phyloP scores from a whole-genome alignment of 92 coral and sea anemone species.

The Palythoa caribaeorum region DNA sequence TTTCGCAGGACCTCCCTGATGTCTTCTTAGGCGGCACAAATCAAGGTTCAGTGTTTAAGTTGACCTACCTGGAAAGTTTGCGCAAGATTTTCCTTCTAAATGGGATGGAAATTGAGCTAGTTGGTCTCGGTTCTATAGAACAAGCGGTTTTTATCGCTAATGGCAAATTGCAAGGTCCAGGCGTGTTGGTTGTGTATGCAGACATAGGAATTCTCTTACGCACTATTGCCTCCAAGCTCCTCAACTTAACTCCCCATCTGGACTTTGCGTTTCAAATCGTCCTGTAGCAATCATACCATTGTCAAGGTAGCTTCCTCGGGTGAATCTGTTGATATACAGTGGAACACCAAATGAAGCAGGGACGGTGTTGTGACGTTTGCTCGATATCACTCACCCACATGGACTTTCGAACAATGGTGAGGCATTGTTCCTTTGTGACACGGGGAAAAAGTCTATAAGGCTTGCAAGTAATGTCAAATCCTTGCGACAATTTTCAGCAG shows the following conservation, averaged over 20 bases:
- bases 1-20: background rate
- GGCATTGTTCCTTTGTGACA: constrained; percentile 56
- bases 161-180: constrained; percentile 22
- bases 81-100: background rate
- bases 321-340: background rate
- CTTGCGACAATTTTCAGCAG: constrained; percentile 42
- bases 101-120: constrained; percentile 15
- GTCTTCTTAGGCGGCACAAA: too few species aligned
- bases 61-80: background rate
- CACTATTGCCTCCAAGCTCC: constrained; percentile 31
- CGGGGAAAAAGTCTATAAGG: constrained; percentile 51
- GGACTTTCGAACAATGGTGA: constrained; percentile 51
- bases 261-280: constrained; percentile 18
- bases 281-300: constrained; percentile 47
- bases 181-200: constrained; percentile 7
- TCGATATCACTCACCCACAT: constrained; percentile 52
- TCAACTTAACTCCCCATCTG: constrained; percentile 19
- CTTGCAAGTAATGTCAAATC: constrained; percentile 39
- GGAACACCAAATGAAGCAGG: constrained; percentile 26
- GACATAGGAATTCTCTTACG: constrained; percentile 26
- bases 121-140: constrained; percentile 21
- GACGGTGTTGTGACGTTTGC: constrained; percentile 54
- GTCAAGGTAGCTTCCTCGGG: constrained; percentile 24
- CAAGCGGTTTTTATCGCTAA: constrained; percentile 28
- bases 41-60: background rate